Evolutionary conservation across 1,140 invertebrate genomes (phyloP).

Genomic region (Matsumurasca onukii): DNA sequence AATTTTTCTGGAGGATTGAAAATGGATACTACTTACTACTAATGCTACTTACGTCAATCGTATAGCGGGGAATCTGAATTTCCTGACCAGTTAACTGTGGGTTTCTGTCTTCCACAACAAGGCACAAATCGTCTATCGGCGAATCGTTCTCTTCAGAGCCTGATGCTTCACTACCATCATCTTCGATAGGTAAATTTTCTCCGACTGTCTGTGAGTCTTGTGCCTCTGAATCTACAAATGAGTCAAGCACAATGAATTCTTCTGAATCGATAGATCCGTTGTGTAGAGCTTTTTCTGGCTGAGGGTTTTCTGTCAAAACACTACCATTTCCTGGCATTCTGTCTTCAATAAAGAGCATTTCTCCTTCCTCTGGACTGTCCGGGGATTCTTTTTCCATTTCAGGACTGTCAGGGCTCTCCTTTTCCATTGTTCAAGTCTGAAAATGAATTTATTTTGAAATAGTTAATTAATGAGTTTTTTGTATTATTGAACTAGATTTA

Average conservation of each 20-base stretch:
- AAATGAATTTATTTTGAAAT: too few relatives aligned
- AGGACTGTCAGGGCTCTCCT: not conserved
- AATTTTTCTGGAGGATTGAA: too few relatives aligned
- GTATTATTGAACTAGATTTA: too few relatives aligned
- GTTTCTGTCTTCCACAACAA: constrained; percentile 8
- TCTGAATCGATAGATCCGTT: not conserved
- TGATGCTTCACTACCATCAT: not conserved
- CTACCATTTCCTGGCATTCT: constrained; percentile 1
- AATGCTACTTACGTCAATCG: constrained; percentile 11
- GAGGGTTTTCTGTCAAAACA: not conserved
- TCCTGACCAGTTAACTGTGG: constrained; percentile 4
- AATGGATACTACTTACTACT: too few relatives aligned
- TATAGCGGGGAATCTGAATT: not conserved
- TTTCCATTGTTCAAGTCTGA: not conserved
- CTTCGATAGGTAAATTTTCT: not conserved
- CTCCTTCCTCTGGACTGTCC: not conserved
- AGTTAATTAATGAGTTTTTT: too few relatives aligned
- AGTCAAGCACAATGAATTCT: not conserved
- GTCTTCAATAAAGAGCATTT: constrained; percentile 13
- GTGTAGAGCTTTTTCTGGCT: not conserved
- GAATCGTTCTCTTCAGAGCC: not conserved
- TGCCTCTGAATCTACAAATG: not conserved
- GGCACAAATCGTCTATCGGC: not conserved
- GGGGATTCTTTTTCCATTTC: not conserved
- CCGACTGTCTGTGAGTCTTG: not conserved